Evolutionary conservation across 2,113 vertebrate species (phyloP).

Genomic region (Oncorhynchus tshawytscha): DNA sequence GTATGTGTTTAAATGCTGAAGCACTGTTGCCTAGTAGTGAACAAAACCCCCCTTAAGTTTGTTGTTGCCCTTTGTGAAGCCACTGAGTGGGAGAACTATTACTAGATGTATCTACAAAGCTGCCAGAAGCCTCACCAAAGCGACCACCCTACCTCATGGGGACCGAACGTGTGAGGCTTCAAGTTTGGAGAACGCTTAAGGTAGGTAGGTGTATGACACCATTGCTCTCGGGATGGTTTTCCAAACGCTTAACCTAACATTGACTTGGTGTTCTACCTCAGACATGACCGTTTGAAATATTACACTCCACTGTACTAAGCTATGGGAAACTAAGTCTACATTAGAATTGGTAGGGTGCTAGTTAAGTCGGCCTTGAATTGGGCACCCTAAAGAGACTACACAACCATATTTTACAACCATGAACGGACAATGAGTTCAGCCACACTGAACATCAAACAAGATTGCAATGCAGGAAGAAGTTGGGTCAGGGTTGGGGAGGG

Average conservation of each 20-base stretch:
- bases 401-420: slow-evolving; percentile 66
- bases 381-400: slow-evolving; percentile 52
- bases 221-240: not conserved
- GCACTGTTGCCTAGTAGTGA: slow-evolving; percentile 30
- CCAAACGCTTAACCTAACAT: slow-evolving; percentile 19
- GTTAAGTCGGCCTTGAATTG: slow-evolving; percentile 35
- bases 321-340: slow-evolving; percentile 53
- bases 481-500: slow-evolving; percentile 21
- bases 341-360: slow-evolving; percentile 53
- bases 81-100: slow-evolving; percentile 45
- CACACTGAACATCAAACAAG: slow-evolving; percentile 44
- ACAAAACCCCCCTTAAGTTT: slow-evolving; percentile 24
- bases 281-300: slow-evolving; percentile 42
- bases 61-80: slow-evolving; percentile 26
- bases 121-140: slow-evolving; percentile 46
- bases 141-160: slow-evolving; percentile 46
- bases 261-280: slow-evolving; percentile 38
- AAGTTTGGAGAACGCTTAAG: slow-evolving; percentile 3
- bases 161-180: slow-evolving; percentile 12
- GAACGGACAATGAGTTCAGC: slow-evolving; percentile 44
- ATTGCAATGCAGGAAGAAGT: slow-evolving; percentile 36
- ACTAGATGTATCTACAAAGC: slow-evolving; percentile 48
- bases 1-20: slow-evolving; percentile 21
- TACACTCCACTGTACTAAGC: slow-evolving; percentile 47
- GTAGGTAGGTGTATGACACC: not conserved